Evolutionary conservation across 2,888 invertebrate genomes (phyloP).

Genomic region (Hirtodrosophila confusa): DNA sequence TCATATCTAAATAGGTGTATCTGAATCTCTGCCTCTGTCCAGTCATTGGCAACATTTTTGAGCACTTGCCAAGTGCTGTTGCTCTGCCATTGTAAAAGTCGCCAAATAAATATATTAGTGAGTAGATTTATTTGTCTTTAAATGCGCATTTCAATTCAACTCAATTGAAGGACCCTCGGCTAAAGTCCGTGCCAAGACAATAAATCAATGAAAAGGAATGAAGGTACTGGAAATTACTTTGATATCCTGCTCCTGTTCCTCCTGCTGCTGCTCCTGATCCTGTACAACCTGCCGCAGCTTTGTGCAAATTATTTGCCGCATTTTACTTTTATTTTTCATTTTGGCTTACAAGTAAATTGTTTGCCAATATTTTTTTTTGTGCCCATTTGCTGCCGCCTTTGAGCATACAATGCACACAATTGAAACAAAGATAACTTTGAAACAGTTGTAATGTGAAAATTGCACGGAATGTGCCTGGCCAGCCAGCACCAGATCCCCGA

Average conservation of each 20-base stretch:
- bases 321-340: conserved; percentile 58
- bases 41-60: conserved; percentile 20
- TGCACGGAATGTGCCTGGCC: conserved; percentile 67
- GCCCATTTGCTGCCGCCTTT: conserved; percentile 34
- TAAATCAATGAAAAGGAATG: conserved; percentile 71
- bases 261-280: neutral
- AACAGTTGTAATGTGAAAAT: conserved; percentile 80
- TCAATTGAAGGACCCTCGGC: conserved; percentile 43
- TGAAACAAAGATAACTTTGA: conserved; percentile 80
- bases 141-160: conserved; percentile 48
- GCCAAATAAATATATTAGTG: conserved; percentile 2
- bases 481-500: conserved; percentile 2
- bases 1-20: conserved; percentile 40
- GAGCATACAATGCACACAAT: conserved; percentile 45
- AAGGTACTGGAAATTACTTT: conserved; percentile 65
- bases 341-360: conserved; percentile 77
- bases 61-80: conserved; percentile 36
- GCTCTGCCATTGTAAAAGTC: conserved; percentile 2
- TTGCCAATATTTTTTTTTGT: conserved; percentile 74
- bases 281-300: conserved; percentile 75
- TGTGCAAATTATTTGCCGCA: conserved; percentile 81
- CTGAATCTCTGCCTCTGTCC: neutral
- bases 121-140: conserved; percentile 24
- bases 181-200: conserved; percentile 49
- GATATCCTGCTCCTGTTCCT: conserved; percentile 50